Evolutionary conservation across 1,140 invertebrate species (phyloP), one percentile per base, ranked within the genome.

Genomic region (Ectropis grisescens): DNA sequence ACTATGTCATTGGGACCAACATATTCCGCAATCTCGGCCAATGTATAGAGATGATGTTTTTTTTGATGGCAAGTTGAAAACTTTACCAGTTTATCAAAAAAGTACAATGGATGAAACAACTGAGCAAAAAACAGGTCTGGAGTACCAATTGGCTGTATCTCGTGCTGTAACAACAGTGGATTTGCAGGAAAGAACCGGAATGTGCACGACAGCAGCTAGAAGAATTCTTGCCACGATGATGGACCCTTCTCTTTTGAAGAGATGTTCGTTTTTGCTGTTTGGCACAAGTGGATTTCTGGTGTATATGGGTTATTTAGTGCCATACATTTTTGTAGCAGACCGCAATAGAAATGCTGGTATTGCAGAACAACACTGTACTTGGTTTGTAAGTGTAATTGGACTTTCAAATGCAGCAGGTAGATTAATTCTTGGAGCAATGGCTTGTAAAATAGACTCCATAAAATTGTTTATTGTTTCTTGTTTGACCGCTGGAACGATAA

Each of bases 41-140:
- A 85, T 93, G 70, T 93, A 94, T 67, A 82, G 93, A 41, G 92
- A 95, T 66, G 93, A 95, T 59, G 92, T 92, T 40, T 95, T 95
- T 83, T 94, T 93, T 57, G 87, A 88, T 10, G 92, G 90, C 1
- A 93, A 90, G 32, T 69, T 95, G 35, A 85, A 86, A 33, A 84
- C 90, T 44, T 79, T 95, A 37, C 89, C 92, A 1, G 88, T 90
- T 49, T 94, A 93, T 58, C 87, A 87, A 42, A 92, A 92, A 52
- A 75, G 68, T 57, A 53, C 45, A 33, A 34, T 67, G 24, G 51
- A 60, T 26, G 51, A 60, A 26, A 56, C 57, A 10, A 36, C 27
- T 5, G 54, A 58, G 36, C 41, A 13, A 4, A 70, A 68, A 60
- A 72, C 75, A 11, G 75, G 75, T 12, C 46, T 80, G n/a, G 75